These are phyloP conservation scores for Montipora efflorescens DNA, from an alignment of 64 coral and sea anemone species.

Conservation along the genomic window DNA sequence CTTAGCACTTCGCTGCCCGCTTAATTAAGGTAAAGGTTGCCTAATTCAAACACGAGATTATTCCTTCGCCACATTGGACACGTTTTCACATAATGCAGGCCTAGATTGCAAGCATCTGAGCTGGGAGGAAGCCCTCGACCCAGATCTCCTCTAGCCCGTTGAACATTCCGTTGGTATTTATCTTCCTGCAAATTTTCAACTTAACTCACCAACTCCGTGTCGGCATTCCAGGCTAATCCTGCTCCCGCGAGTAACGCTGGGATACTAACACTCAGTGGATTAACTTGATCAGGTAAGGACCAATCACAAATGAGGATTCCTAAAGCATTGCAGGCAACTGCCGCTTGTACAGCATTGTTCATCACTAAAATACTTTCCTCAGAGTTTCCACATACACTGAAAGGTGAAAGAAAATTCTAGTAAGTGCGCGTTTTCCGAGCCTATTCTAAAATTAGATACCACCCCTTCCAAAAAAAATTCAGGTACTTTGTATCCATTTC, in stretches of 20 bases:
- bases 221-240: conserved; percentile 89
- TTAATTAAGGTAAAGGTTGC: too few species aligned
- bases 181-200: background rate
- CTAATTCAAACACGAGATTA: too few species aligned
- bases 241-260: conserved; percentile 85
- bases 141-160: too few species aligned
- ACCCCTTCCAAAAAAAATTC: too few species aligned
- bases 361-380: conserved; percentile 76
- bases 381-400: conserved; percentile 84
- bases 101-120: too few species aligned
- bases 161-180: too few species aligned
- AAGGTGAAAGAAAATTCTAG: conserved; percentile 2
- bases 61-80: too few species aligned
- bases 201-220: conserved; percentile 76
- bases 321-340: conserved; percentile 77
- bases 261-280: conserved; percentile 87
- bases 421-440: background rate
- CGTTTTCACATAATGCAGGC: background rate
- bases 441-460: too few species aligned
- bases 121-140: too few species aligned
- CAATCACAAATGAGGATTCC: conserved; percentile 96
- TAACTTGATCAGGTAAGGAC: conserved; percentile 90
- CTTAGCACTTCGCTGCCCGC: too few species aligned
- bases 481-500: too few species aligned
- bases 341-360: conserved; percentile 89